Conservation (phyloP, 2,113 vertebrate species). For the Alectura lathami region DNA sequence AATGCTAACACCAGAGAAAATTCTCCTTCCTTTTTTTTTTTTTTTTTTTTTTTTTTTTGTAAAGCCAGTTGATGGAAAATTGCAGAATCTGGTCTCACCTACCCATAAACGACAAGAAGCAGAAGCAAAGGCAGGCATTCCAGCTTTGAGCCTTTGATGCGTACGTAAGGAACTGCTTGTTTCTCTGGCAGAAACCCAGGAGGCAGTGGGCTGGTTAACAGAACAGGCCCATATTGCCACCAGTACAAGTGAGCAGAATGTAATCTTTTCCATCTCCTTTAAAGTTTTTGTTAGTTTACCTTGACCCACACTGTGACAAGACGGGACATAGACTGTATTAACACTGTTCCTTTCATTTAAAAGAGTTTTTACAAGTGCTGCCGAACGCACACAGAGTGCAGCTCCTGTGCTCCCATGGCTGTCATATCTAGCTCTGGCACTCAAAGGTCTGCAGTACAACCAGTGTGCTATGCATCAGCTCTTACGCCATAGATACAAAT, state of each 20-base stretch:
- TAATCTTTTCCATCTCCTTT: neutral
- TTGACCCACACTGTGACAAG: neutral
- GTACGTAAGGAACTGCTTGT: neutral
- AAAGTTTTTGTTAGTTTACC: neutral
- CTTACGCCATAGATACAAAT: neutral
- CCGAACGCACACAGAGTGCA: neutral
- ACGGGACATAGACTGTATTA: neutral
- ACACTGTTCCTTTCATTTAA: accelerated
- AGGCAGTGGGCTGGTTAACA: neutral
- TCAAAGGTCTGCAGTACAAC: neutral
- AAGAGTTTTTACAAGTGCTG: neutral
- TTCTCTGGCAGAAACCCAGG: neutral
- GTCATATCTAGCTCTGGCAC: accelerated
- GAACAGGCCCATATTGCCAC: neutral
- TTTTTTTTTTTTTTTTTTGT: neutral
- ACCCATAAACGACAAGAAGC: neutral
- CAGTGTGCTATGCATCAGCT: accelerated
- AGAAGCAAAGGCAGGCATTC: neutral
- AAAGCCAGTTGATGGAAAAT: neutral
- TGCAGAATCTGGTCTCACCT: neutral
- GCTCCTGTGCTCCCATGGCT: neutral
- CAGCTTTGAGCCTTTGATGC: neutral
- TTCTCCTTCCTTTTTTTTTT: neutral
- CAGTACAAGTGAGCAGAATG: accelerated
- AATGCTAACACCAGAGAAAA: neutral